Base-by-base conservation (phyloP, 1,140 invertebrate species). In the Orius insidiosus region DNA sequence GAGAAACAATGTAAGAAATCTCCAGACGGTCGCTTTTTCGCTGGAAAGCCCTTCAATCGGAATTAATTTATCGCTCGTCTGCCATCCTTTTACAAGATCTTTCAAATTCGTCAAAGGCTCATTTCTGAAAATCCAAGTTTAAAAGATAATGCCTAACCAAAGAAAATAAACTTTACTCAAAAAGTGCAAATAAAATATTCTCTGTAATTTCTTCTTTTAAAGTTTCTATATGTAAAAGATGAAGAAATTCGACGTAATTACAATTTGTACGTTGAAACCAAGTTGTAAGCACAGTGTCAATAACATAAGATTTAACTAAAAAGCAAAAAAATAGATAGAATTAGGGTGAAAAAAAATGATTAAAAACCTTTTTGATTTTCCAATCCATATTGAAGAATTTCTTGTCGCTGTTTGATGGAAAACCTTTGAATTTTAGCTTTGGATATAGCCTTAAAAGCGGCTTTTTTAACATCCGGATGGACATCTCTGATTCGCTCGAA, bases 401-500 rank as follows among this genome's bases (percentile, higher is more conserved):
- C 58, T 33, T 79, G 66, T 49, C 80, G 66, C 53, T 83, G 72
- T 8, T 68, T 68, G 24, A 85, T 83, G 18, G 71, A 75, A 16
- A 84, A 64, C 2, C 72, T 74, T 49, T 67, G 68, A 3, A 78
- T 70, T 40, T 70, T 73, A 36, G 76, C 67, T 60, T 72, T 79
- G 36, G 75, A 73, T 54, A 86, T 69, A 55, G 80, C 75, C 1
- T 73, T 59, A 59, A 78, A 87, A 0, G 82, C 77, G 8, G 74
- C 70, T 35, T 76, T 72, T 1, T 85, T 65, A 3, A 92, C 85
- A 24, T 65, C 67, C 43, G 81, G 76, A 52, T 79, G 79, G 0
- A 79, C 68, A 61, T 88, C 85, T 54, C 75, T 70, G 1, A 78
- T 72, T 10, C 80, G 68, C 52, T 74, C 71, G 33, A 87, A 56